Percentiles rank a stretch among this genome's conserved stretches.
Conservation (phyloP, 2,113 vertebrate genomes). For the Thalassarche chlororhynchos region DNA sequence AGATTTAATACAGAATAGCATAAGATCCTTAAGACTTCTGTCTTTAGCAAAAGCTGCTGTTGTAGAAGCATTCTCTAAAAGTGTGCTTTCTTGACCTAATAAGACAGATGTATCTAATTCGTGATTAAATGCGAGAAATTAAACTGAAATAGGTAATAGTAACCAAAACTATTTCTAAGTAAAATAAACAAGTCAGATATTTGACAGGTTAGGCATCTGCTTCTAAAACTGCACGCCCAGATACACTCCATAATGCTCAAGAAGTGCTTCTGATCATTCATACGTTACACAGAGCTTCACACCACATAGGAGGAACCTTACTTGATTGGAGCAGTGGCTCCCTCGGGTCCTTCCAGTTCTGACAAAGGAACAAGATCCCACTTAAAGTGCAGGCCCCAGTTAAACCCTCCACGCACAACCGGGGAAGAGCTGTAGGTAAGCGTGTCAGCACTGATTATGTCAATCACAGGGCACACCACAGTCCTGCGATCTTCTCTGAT, state of each 20-base stretch:
- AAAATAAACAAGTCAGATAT: neutral
- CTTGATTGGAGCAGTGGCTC: conserved; percentile 86
- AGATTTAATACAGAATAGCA: neutral
- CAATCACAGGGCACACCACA: conserved; percentile 95
- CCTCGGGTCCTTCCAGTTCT: conserved; percentile 81
- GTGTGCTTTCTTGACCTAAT: neutral
- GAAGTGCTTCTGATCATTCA: neutral
- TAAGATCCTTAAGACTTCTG: neutral
- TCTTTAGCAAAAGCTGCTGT: neutral
- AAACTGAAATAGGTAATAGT: neutral
- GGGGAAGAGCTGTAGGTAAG: conserved; percentile 93
- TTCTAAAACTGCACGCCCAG: neutral
- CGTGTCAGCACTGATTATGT: conserved; percentile 96
- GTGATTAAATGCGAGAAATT: neutral
- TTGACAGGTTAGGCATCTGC: neutral
- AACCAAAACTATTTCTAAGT: neutral
- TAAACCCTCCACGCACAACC: conserved; percentile 93
- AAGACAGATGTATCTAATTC: neutral
- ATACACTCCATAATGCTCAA: neutral
- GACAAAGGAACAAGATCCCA: conserved; percentile 93
- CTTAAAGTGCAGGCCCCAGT: conserved; percentile 99
- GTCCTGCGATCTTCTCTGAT: conserved; percentile 79
- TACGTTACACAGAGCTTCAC: neutral
- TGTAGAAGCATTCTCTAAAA: neutral
- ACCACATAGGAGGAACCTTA: conserved; percentile 28